These are phyloP conservation scores for Carabus problematicus DNA, from an alignment of 2,888 invertebrate species.

Conservation along the genomic window DNA sequence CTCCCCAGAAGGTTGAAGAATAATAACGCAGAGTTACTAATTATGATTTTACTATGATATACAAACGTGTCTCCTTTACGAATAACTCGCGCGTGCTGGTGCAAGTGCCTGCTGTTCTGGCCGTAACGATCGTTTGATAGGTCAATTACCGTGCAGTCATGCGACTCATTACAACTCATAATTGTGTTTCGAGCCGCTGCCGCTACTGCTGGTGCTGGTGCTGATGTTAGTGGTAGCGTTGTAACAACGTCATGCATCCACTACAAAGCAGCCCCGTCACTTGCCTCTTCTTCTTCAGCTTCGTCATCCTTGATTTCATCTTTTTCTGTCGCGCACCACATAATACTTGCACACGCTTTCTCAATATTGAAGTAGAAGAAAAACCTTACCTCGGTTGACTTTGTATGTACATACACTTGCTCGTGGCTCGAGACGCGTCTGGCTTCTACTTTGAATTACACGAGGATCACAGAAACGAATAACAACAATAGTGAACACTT, in stretches of 20 bases:
- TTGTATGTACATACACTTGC: too few species aligned
- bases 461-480: conserved; percentile 9
- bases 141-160: conserved; percentile 10
- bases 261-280: too few species aligned
- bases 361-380: too few species aligned
- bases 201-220: not conserved
- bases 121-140: conserved; percentile 1
- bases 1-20: conserved; percentile 14
- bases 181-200: conserved; percentile 3
- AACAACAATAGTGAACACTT: conserved; percentile 32
- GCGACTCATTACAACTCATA: conserved; percentile 12
- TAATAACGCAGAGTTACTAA: conserved; percentile 31
- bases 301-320: too few species aligned
- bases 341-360: too few species aligned
- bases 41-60: conserved; percentile 36
- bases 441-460: conserved; percentile 19
- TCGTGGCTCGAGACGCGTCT: too few species aligned
- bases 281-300: too few species aligned
- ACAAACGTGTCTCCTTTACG: conserved; percentile 21
- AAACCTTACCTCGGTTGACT: too few species aligned
- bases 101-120: not conserved
- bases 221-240: too few species aligned
- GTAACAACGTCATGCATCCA: too few species aligned
- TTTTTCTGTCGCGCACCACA: too few species aligned
- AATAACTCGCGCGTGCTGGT: not conserved